A percentile compares a stretch with the other conserved stretches of the same genome.
Evolutionary conservation across 2,888 invertebrate genomes (phyloP).

Genomic region (Lasius fuliginosus): DNA sequence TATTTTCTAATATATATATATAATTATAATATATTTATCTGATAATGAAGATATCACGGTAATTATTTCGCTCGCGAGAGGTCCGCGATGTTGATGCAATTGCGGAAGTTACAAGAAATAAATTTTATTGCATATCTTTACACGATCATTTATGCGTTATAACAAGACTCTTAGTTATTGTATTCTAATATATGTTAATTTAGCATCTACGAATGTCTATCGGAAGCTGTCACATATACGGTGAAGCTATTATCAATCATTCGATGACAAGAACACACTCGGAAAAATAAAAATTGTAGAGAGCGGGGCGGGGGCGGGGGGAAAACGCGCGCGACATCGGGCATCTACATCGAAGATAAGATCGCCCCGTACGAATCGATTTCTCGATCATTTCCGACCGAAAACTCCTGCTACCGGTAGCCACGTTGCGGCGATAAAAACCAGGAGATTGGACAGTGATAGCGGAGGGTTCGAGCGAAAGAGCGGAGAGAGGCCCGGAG

Average conservation of each 20-base stretch:
- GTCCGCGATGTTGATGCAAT: neutral
- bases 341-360: conserved; percentile 27
- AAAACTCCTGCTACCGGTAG: conserved; percentile 72
- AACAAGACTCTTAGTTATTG: neutral
- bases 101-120: conserved; percentile 1
- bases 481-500: conserved; percentile 23
- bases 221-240: neutral
- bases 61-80: neutral
- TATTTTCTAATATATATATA: neutral
- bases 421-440: conserved; percentile 75
- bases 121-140: neutral
- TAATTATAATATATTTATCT: neutral
- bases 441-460: conserved; percentile 79
- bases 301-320: neutral
- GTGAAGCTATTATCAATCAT: conserved; percentile 26
- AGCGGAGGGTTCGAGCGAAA: conserved; percentile 59
- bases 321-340: neutral
- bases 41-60: neutral
- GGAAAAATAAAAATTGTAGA: conserved; percentile 35
- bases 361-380: conserved; percentile 44
- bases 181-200: conserved; percentile 28
- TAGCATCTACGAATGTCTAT: neutral
- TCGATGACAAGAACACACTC: conserved; percentile 20
- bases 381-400: conserved; percentile 65
- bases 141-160: neutral